Conservation (phyloP, 2,888 invertebrate genomes). For the Drosophila mulleri region DNA sequence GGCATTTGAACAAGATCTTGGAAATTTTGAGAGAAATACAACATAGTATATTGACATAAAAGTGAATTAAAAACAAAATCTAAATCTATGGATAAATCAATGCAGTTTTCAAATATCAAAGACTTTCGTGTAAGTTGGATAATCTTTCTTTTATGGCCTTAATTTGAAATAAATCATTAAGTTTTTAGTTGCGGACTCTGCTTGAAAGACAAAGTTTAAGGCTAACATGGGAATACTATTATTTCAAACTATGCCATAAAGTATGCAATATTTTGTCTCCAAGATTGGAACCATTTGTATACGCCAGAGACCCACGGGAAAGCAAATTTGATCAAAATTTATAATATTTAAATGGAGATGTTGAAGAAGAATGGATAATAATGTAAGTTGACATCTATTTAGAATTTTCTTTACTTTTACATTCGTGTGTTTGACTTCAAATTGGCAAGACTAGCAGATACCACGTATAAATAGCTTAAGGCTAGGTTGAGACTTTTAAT, state of each 20-base stretch:
- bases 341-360: too few relatives aligned
- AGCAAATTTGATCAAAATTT: neutral
- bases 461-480: too few relatives aligned
- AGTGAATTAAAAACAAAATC: neutral
- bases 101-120: neutral
- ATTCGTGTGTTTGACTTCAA: neutral
- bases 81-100: neutral
- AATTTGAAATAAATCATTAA: neutral
- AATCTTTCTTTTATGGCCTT: neutral
- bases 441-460: too few relatives aligned
- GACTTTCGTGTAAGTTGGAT: neutral
- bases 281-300: neutral
- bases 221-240: neutral
- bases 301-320: neutral
- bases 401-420: neutral
- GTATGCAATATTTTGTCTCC: neutral
- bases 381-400: neutral
- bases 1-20: neutral
- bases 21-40: neutral
- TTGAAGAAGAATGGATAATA: neutral
- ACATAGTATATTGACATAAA: neutral
- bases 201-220: neutral
- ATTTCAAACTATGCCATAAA: neutral
- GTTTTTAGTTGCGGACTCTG: neutral
- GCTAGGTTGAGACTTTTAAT: too few relatives aligned